Percentiles rank a stretch among this genome's conserved stretches.
Conservation (phyloP, 2,797 vertebrate genomes). For the Corythornis leucogaster region DNA sequence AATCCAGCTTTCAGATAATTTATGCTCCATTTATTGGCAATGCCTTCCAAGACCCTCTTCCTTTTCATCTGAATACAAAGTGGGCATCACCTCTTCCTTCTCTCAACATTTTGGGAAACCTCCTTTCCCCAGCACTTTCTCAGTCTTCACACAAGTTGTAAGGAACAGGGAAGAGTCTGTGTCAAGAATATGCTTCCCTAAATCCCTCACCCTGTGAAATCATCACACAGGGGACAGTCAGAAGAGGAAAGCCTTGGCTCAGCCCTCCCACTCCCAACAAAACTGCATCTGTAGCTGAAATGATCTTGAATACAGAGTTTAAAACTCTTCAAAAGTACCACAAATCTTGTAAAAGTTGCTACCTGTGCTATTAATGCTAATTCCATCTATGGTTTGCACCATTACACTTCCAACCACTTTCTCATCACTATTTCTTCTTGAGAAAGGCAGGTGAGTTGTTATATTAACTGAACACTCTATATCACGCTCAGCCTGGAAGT, state of each 20-base stretch:
- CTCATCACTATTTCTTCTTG: not conserved
- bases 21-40: not conserved
- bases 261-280: not conserved
- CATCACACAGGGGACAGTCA: accelerated
- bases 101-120: not conserved
- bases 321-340: not conserved
- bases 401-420: not conserved
- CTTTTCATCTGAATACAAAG: not conserved
- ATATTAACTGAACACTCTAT: not conserved
- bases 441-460: not conserved
- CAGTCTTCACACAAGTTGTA: not conserved
- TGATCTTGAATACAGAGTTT: not conserved
- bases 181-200: accelerated
- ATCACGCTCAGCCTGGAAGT: not conserved
- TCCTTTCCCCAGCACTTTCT: not conserved
- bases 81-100: not conserved
- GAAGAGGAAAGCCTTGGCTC: not conserved
- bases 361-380: not conserved
- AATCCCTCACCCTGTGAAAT: not conserved
- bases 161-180: not conserved
- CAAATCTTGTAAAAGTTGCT: not conserved
- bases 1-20: not conserved
- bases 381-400: not conserved
- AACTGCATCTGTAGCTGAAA: not conserved
- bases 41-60: not conserved